Conservation (phyloP, 2,113 vertebrate genomes). For the Python bivittatus region DNA sequence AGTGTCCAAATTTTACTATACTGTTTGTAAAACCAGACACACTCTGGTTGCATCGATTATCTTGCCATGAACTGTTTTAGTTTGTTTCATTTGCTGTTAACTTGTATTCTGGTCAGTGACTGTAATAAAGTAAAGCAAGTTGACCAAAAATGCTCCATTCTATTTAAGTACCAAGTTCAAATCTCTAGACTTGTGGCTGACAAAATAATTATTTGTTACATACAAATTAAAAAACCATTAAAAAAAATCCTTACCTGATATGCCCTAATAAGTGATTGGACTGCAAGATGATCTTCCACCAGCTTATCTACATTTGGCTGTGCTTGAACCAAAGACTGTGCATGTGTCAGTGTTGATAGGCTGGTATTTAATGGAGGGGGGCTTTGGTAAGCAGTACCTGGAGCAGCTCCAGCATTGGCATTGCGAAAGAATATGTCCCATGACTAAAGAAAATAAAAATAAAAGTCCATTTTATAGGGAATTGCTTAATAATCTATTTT, state of each 20-base stretch:
- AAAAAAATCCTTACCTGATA: constrained; percentile 84
- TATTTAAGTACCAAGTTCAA: not conserved
- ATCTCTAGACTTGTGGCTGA: not conserved
- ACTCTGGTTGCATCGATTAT: not conserved
- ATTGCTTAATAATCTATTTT: not conserved
- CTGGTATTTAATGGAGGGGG: constrained; percentile 75
- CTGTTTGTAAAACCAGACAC: not conserved
- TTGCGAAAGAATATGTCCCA: constrained; percentile 96
- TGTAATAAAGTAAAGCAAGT: not conserved
- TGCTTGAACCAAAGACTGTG: constrained; percentile 72
- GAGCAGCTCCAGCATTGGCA: constrained; percentile 84
- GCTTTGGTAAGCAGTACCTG: constrained; percentile 88
- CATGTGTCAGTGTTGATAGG: constrained; percentile 66
- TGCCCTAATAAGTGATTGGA: constrained; percentile 91
- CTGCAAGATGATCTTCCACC: constrained; percentile 91
- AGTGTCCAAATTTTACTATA: not conserved
- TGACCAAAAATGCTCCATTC: not conserved
- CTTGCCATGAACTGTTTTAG: not conserved
- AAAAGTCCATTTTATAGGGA: not conserved
- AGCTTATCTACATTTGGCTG: constrained; percentile 87
- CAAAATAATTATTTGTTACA: not conserved
- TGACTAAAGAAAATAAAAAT: constrained; percentile 76
- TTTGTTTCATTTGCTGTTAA: not conserved
- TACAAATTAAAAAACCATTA: fast-evolving
- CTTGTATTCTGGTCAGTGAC: not conserved